Percentiles rank a stretch among this genome's conserved stretches.
phyloP scores from a whole-genome alignment of 2,113 vertebrate genomes.

The Rhynchomys soricoides region DNA sequence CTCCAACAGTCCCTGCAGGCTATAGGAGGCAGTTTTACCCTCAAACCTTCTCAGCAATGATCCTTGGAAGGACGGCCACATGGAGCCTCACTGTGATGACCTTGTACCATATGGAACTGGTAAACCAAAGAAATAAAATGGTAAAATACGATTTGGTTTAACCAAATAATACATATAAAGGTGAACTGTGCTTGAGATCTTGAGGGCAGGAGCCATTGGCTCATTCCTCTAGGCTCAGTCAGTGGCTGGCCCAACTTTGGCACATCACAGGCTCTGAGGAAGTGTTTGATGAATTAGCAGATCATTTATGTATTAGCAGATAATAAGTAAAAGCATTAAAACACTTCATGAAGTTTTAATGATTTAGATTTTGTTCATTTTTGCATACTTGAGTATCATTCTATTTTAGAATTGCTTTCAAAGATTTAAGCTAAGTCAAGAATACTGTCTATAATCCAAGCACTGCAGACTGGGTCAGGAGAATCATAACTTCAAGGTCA shows the following conservation, averaged over 20 bases:
- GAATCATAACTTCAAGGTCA: neutral
- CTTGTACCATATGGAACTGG: neutral
- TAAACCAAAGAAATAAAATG: neutral
- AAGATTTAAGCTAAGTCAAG: neutral
- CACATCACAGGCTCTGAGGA: neutral
- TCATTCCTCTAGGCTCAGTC: neutral
- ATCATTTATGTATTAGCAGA: conserved; percentile 9
- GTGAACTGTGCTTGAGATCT: neutral
- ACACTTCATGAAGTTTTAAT: neutral
- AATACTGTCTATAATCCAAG: neutral
- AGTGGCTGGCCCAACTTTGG: neutral
- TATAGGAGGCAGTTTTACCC: neutral
- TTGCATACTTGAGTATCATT: neutral
- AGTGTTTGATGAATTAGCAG: neutral
- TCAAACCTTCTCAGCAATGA: neutral
- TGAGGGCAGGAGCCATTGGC: neutral
- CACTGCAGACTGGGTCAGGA: neutral
- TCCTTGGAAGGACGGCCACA: neutral
- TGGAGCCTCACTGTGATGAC: neutral
- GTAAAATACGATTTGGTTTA: neutral
- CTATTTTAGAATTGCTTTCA: conserved; percentile 26
- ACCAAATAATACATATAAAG: neutral
- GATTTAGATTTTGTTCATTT: conserved; percentile 31
- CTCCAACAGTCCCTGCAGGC: neutral
- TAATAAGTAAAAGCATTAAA: neutral